phyloP scores from a whole-genome alignment of 1,140 invertebrate species.

The Microplitis mediator region DNA sequence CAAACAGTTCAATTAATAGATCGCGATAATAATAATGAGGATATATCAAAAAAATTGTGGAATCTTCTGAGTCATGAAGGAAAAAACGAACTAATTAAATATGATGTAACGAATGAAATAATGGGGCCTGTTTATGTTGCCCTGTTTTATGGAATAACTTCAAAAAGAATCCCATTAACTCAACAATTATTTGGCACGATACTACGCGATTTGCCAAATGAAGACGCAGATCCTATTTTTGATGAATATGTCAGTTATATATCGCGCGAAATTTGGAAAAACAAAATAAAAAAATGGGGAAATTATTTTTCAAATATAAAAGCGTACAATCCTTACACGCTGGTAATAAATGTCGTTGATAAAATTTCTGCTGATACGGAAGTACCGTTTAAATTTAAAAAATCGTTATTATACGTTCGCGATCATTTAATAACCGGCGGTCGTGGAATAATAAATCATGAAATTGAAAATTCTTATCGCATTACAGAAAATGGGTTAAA shows the following conservation, averaged over 20 bases:
- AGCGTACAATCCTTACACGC: constrained; percentile 2
- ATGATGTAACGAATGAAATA: background rate
- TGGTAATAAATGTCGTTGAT: constrained; percentile 8
- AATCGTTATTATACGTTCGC: constrained; percentile 7
- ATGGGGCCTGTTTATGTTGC: constrained; percentile 17
- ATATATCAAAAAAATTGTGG: background rate
- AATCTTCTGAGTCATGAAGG: background rate
- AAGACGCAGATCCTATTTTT: constrained; percentile 20
- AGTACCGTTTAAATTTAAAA: constrained; percentile 13
- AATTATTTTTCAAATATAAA: background rate
- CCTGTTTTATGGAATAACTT: background rate
- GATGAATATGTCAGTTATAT: constrained; percentile 19
- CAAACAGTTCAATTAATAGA: background rate
- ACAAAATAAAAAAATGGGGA: constrained; percentile 21
- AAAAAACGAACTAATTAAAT: background rate
- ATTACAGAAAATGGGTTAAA: background rate
- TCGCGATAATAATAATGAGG: background rate
- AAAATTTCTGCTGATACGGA: background rate
- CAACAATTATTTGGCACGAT: constrained; percentile 12
- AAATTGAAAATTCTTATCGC: background rate
- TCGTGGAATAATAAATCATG: background rate
- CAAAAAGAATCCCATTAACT: background rate
- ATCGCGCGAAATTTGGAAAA: background rate
- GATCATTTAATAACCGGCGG: constrained; percentile 4
- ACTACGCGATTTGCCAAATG: constrained; percentile 14